These are phyloP conservation scores for Balanococcus diminutus DNA, from an alignment of 2,888 invertebrate species.

Conservation along the genomic window DNA sequence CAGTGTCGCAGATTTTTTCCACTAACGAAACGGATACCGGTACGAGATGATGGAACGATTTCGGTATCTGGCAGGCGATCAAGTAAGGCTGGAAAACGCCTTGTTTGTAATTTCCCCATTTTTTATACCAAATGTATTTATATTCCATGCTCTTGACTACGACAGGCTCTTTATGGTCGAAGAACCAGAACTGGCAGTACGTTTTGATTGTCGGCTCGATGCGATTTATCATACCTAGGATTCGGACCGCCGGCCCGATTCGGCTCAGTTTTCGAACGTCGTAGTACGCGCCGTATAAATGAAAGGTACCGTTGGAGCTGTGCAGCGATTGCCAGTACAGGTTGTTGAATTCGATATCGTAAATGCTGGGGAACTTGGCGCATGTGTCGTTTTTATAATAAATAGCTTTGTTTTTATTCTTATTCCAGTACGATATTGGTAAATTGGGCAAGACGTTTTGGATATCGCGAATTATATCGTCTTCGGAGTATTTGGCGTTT, in stretches of 20 bases:
- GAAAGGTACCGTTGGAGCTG: constrained; percentile 82
- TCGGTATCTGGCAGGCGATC: constrained; percentile 85
- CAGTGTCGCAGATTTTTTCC: constrained; percentile 81
- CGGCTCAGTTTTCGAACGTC: constrained; percentile 79
- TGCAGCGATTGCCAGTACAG: constrained; percentile 89
- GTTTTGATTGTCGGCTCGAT: constrained; percentile 83
- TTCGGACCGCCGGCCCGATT: constrained; percentile 81
- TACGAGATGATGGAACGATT: constrained; percentile 70
- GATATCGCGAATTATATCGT: constrained; percentile 65
- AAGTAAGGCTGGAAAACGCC: constrained; percentile 90
- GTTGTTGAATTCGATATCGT: constrained; percentile 91
- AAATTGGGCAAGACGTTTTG: constrained; percentile 81
- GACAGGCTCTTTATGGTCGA: constrained; percentile 79
- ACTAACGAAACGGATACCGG: constrained; percentile 87
- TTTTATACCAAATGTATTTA: constrained; percentile 92
- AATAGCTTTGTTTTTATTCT: constrained; percentile 75
- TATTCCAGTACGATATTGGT: constrained; percentile 84
- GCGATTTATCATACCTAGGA: constrained; percentile 87
- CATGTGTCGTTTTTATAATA: constrained; percentile 73
- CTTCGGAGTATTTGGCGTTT: background rate
- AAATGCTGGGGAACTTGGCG: constrained; percentile 85
- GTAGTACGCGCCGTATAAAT: constrained; percentile 84
- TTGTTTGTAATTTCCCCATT: constrained; percentile 93
- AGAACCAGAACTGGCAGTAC: constrained; percentile 89
- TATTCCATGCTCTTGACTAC: constrained; percentile 84